phyloP scores from a whole-genome alignment of 2,797 vertebrate species.

The Alcedo quadribrachys region DNA sequence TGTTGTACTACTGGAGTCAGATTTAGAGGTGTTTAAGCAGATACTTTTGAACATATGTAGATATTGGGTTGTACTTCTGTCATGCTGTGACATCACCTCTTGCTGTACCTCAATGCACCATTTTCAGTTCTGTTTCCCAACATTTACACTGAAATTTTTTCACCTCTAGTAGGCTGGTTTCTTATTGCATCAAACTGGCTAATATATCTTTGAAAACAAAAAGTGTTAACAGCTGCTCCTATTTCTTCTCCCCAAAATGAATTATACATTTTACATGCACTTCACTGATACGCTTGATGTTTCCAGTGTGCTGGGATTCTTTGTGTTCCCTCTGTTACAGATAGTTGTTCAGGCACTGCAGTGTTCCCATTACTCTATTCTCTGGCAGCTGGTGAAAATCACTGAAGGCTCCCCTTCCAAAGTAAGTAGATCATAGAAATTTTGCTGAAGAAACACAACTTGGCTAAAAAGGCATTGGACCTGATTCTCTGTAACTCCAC shows the following conservation, averaged over 20 bases:
- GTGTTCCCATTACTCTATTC: slow-evolving; percentile 98
- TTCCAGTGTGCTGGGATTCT: background rate
- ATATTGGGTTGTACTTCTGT: background rate
- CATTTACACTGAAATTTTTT: background rate
- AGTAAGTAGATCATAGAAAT: slow-evolving; percentile 79
- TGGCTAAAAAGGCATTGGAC: background rate
- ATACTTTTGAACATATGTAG: background rate
- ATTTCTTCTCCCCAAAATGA: background rate
- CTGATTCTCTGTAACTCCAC: background rate
- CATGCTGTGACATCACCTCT: background rate
- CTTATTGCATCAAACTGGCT: background rate
- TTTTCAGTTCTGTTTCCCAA: background rate
- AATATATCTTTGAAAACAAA: background rate
- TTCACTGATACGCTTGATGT: background rate
- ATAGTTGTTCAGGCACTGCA: slow-evolving; percentile 98
- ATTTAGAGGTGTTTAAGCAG: background rate
- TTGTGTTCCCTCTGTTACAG: slow-evolving; percentile 75
- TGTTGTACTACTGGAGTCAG: background rate
- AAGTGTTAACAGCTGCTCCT: background rate
- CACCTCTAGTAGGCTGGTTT: background rate
- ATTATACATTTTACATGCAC: background rate
- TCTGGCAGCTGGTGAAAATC: slow-evolving; percentile 99
- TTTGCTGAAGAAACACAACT: background rate
- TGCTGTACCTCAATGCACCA: background rate
- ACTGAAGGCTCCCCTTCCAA: slow-evolving; percentile 97